Evolutionary conservation across 2,888 invertebrate genomes (phyloP).

Genomic region (Troides helena): DNA sequence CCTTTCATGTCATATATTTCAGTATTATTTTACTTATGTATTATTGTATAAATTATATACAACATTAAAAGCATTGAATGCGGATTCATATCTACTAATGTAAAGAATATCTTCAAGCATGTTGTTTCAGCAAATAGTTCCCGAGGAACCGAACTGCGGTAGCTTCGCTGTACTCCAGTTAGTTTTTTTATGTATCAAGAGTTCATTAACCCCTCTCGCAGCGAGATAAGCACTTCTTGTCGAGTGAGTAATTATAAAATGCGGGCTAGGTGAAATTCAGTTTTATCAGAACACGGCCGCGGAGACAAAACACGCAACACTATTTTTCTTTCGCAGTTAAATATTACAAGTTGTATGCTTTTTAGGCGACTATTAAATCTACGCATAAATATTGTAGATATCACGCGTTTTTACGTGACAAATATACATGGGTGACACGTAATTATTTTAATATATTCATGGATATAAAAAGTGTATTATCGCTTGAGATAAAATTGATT

Average conservation of each 20-base stretch:
- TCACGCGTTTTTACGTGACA: too few relatives aligned
- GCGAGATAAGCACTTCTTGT: slow-evolving; percentile 35
- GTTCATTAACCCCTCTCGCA: slow-evolving; percentile 47
- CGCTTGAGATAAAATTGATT: too few relatives aligned
- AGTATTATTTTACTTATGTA: too few relatives aligned
- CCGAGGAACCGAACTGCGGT: slow-evolving; percentile 5
- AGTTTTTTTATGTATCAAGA: slow-evolving; percentile 44
- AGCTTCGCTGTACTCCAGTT: slow-evolving; percentile 32
- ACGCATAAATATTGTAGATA: too few relatives aligned
- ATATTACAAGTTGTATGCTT: neutral
- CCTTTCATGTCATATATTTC: too few relatives aligned
- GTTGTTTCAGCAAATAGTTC: slow-evolving; percentile 22
- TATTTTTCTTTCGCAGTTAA: neutral
- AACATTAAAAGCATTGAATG: too few relatives aligned
- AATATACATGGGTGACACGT: too few relatives aligned
- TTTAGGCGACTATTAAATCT: neutral
- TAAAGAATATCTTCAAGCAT: neutral
- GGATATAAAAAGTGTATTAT: too few relatives aligned
- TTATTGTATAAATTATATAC: too few relatives aligned
- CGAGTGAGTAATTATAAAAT: slow-evolving; percentile 31
- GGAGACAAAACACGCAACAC: neutral
- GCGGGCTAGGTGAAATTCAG: slow-evolving; percentile 28
- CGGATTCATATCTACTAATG: neutral
- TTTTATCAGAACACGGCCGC: slow-evolving; percentile 17
- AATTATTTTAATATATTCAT: neutral